Percentiles rank a stretch among this genome's conserved stretches.
Conservation (phyloP, 1,140 invertebrate species). For the Leptinotarsa texana region DNA sequence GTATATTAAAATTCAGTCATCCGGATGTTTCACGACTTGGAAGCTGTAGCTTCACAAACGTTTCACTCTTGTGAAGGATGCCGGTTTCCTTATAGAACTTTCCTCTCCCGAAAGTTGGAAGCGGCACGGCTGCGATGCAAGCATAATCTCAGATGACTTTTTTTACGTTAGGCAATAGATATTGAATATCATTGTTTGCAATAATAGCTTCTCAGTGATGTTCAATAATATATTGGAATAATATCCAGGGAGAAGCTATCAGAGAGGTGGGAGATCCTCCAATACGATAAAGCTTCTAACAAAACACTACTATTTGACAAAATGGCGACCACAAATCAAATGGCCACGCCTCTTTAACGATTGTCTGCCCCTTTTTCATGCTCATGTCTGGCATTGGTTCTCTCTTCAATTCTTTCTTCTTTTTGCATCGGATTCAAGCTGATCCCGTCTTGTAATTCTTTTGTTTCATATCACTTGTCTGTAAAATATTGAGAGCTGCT, state of each 20-base stretch:
- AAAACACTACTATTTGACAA: slow-evolving; percentile 59
- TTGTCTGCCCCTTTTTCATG: slow-evolving; percentile 57
- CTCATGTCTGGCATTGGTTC: slow-evolving; percentile 55
- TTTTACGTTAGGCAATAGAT: too few species aligned
- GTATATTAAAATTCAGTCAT: slow-evolving; percentile 28
- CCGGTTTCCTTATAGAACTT: neutral
- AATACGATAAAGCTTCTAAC: slow-evolving; percentile 57
- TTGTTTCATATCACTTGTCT: slow-evolving; percentile 48
- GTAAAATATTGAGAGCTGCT: slow-evolving; percentile 48
- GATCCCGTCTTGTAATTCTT: slow-evolving; percentile 51
- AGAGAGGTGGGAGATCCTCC: slow-evolving; percentile 55
- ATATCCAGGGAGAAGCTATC: slow-evolving; percentile 1
- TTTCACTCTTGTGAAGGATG: slow-evolving; percentile 11
- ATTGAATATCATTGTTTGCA: too few species aligned
- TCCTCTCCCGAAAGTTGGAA: neutral
- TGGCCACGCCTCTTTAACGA: slow-evolving; percentile 54
- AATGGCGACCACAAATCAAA: slow-evolving; percentile 58
- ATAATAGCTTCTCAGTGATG: too few species aligned
- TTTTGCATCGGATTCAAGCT: slow-evolving; percentile 47
- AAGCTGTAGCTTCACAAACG: slow-evolving; percentile 2
- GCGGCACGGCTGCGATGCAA: too few species aligned
- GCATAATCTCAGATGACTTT: too few species aligned
- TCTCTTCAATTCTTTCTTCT: slow-evolving; percentile 51
- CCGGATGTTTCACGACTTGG: slow-evolving; percentile 15
- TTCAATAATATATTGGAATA: neutral